Percentiles rank a stretch among this genome's conserved stretches.
phyloP scores from a whole-genome alignment of 1,140 invertebrate species.

The Oryctes rhinoceros region DNA sequence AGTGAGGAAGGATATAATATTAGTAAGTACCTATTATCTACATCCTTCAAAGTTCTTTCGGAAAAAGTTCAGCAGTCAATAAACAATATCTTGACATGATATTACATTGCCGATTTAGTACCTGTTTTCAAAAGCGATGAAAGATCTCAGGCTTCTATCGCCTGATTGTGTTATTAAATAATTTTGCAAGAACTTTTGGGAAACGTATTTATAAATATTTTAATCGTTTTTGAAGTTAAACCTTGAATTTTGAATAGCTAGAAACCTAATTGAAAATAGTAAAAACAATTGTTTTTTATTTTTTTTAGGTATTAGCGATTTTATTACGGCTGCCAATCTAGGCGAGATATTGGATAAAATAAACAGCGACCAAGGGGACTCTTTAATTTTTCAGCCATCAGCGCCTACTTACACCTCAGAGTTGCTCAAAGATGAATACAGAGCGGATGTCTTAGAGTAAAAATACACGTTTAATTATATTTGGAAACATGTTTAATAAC shows the following conservation, averaged over 20 bases:
- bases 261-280: too few species aligned
- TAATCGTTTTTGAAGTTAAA: too few species aligned
- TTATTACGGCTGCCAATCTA: conserved; percentile 76
- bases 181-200: too few species aligned
- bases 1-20: conserved; percentile 81
- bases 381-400: conserved; percentile 51
- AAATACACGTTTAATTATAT: conserved; percentile 41
- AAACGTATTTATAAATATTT: too few species aligned
- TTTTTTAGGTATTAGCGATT: conserved; percentile 75
- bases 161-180: too few species aligned
- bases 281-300: conserved; percentile 38
- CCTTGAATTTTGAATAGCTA: too few species aligned
- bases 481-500: not conserved
- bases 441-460: conserved; percentile 68
- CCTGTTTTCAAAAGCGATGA: too few species aligned
- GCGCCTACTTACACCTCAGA: conserved; percentile 63
- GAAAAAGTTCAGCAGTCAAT: too few species aligned
- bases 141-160: too few species aligned
- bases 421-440: conserved; percentile 69
- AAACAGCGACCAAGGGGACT: conserved; percentile 58
- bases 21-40: conserved; percentile 62
- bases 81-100: too few species aligned
- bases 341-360: conserved; percentile 72
- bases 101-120: too few species aligned
- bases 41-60: not conserved